Conservation (phyloP, 2,888 invertebrate genomes). For the Amphiduros pacificus region DNA sequence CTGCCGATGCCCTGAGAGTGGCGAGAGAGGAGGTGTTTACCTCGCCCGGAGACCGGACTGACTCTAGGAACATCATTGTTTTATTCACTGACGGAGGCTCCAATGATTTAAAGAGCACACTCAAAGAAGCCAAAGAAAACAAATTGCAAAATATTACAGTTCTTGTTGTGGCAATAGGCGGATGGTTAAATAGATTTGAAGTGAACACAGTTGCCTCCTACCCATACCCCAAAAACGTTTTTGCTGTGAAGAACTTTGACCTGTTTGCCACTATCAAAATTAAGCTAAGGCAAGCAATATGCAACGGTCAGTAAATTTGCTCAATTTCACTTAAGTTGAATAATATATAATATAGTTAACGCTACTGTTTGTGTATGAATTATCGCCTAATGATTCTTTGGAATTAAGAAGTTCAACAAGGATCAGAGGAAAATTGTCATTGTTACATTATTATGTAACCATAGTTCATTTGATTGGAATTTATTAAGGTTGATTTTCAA, state of each 20-base stretch:
- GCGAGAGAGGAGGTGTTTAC: conserved; percentile 40
- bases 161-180: conserved; percentile 1
- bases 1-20: conserved; percentile 42
- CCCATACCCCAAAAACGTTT: conserved; percentile 17
- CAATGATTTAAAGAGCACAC: conserved; percentile 12
- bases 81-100: conserved; percentile 47
- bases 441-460: neutral
- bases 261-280: conserved; percentile 10
- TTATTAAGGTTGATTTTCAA: no score
- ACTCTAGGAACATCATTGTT: conserved; percentile 36
- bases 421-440: no score
- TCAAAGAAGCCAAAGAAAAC: conserved; percentile 3
- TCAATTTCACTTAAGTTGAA: no score
- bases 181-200: conserved; percentile 9
- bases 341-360: no score
- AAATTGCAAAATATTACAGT: conserved; percentile 3
- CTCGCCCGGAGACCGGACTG: conserved; percentile 36
- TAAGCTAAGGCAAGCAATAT: conserved; percentile 13
- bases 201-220: conserved; percentile 8
- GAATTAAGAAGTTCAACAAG: no score
- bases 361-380: no score
- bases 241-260: conserved; percentile 20
- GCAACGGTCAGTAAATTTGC: conserved; percentile 4
- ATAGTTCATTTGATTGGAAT: neutral
- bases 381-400: no score